phyloP scores from a whole-genome alignment of 1,140 invertebrate species.

The Piezodorus guildinii region DNA sequence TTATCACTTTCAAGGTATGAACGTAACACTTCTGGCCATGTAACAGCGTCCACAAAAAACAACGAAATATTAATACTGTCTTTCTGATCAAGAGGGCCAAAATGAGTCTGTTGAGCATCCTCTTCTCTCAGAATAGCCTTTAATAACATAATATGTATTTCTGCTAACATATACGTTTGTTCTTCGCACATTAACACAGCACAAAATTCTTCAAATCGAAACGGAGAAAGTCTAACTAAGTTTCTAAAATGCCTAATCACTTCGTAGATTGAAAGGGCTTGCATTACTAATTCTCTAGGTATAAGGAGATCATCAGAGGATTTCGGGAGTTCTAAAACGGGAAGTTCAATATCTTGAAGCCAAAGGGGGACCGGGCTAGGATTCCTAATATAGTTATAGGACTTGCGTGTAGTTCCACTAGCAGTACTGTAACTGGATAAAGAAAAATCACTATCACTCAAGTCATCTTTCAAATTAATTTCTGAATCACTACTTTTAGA shows the following conservation, averaged over 20 bases:
- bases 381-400: conserved; percentile 38
- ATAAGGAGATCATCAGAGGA: conserved; percentile 85
- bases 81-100: conserved; percentile 90
- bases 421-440: conserved; percentile 62
- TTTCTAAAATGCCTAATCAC: conserved; percentile 82
- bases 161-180: conserved; percentile 76
- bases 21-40: conserved; percentile 85
- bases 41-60: conserved; percentile 84
- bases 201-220: conserved; percentile 92
- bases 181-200: conserved; percentile 83
- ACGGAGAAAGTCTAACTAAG: conserved; percentile 80
- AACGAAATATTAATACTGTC: conserved; percentile 89
- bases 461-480: conserved; percentile 49
- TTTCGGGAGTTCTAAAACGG: conserved; percentile 62
- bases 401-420: conserved; percentile 47
- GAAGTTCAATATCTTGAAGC: conserved; percentile 64
- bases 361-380: conserved; percentile 78
- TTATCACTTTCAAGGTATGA: conserved; percentile 81
- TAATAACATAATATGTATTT: conserved; percentile 84
- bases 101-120: conserved; percentile 87
- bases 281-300: conserved; percentile 63
- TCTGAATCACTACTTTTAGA: conserved; percentile 48
- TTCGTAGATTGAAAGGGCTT: conserved; percentile 81
- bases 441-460: conserved; percentile 73
- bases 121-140: conserved; percentile 87